A percentile compares a stretch with the other conserved stretches of the same genome.
phyloP scores from a whole-genome alignment of 2,888 invertebrate genomes.

The Lutraria lutraria region DNA sequence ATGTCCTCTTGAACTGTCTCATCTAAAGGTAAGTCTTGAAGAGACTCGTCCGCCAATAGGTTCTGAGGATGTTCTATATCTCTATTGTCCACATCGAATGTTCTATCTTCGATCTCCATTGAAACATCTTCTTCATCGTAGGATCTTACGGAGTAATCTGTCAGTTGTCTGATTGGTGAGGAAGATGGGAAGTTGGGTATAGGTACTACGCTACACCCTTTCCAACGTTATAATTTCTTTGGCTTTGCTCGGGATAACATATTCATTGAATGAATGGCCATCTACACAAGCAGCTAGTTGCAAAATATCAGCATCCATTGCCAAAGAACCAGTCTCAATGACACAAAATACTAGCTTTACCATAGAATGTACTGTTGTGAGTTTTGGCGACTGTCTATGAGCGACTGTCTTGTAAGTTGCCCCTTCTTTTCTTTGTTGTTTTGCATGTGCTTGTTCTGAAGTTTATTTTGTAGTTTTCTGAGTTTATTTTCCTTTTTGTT shows the following conservation, averaged over 20 bases:
- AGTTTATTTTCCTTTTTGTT: not conserved
- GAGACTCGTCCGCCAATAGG: not conserved
- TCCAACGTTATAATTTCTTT: too few species aligned
- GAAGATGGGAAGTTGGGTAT: not conserved
- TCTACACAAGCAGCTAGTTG: conserved; percentile 17
- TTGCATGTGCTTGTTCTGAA: not conserved
- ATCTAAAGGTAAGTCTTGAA: not conserved
- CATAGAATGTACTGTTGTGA: too few species aligned
- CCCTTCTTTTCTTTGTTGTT: not conserved
- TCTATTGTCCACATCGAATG: not conserved
- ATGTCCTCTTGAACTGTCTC: not conserved
- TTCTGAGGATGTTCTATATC: not conserved
- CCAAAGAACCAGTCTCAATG: not conserved
- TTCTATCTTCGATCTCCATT: not conserved
- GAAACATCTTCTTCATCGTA: not conserved
- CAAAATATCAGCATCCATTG: not conserved
- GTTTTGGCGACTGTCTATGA: too few species aligned
- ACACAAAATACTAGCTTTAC: not conserved
- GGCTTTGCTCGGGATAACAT: conserved; percentile 37
- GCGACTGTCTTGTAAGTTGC: not conserved
- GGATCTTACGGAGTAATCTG: too few species aligned
- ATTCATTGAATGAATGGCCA: conserved; percentile 31
- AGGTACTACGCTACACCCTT: not conserved
- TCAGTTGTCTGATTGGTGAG: too few species aligned
- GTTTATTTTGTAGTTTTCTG: not conserved